Evolutionary conservation across 37 sponge, comb jelly and placozoan species (phyloP), one percentile per base, ranked within the genome.

Genomic region (Halichondria panicea): DNA sequence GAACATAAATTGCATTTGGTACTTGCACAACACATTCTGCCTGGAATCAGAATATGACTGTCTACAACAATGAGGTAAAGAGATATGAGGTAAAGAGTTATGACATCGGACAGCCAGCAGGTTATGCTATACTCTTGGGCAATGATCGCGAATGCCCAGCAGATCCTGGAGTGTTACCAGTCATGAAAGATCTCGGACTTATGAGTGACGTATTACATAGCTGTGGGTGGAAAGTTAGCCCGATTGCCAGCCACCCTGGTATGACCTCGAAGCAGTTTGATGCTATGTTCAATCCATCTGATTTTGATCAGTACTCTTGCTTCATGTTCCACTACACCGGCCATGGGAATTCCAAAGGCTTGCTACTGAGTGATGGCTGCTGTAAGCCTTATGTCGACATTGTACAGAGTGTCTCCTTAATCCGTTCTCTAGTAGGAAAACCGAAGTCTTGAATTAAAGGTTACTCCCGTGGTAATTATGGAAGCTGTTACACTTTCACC

Each of bases 401-500:
- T 22, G 72, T 88, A 27, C 22, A 50, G 11, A 0, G 9, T 15
- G 38, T 88, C 48, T 24, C 32, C 0, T 0, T n/a, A 31, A 31
- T 73, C 8, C 6, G 31, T 0, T 21, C 25, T 11, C n/a, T 72
- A 28, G 0, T 9, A 12, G 66, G 59, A 8, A 82, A 72, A 52
- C 88, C 88, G 0, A 88, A 65, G 39, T 28, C 82, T 13, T 76
- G 81, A 58, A 65, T 88, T 22, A 82, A 82, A 36, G 88, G 82
- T 42, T 82, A 78, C 37, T 78, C 67, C 21, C 55, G 76, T 3
- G 43, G 5, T 0, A 60, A 35, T 37, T 53, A 18, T 21, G 84
- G 84, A 13, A 84, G 84, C 57, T 38, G 72, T 52, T 86, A 66
- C 66, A 86, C 87, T 1, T 52, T 25, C 11, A 73, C 33, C 46